A percentile compares a stretch with the other conserved stretches of the same genome.
Conservation (phyloP, 1,140 invertebrate genomes). For the Euborellia annulipes region DNA sequence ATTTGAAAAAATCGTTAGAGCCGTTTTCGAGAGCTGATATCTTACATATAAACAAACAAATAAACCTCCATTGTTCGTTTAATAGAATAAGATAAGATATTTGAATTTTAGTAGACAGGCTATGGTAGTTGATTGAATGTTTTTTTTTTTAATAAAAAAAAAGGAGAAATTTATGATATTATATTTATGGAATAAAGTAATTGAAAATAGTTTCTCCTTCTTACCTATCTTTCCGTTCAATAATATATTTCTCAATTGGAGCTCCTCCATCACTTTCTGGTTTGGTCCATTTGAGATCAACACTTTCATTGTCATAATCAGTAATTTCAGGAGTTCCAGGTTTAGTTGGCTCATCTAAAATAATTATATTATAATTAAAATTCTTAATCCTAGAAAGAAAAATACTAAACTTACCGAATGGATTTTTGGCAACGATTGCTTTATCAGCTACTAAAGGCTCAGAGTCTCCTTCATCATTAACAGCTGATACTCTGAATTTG, state of each 20-base stretch:
- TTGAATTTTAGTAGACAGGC: too few species aligned
- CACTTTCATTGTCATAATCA: conserved; percentile 86
- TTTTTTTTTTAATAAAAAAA: too few species aligned
- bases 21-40: too few species aligned
- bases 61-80: too few species aligned
- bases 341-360: conserved; percentile 61
- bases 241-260: conserved; percentile 90
- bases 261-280: conserved; percentile 88
- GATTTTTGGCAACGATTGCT: conserved; percentile 86
- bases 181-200: neutral
- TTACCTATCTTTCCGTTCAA: conserved; percentile 85
- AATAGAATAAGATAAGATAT: too few species aligned
- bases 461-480: conserved; percentile 91
- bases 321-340: conserved; percentile 79
- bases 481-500: conserved; percentile 88
- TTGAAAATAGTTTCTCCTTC: conserved; percentile 1
- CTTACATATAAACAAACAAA: too few species aligned
- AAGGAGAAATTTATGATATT: neutral
- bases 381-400: conserved; percentile 4
- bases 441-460: conserved; percentile 77
- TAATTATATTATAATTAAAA: conserved; percentile 10
- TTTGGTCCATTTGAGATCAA: conserved; percentile 84
- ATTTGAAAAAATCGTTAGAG: too few species aligned
- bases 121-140: too few species aligned
- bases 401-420: conserved; percentile 54